Evolutionary conservation across 1,140 invertebrate species (phyloP).

Genomic region (Anadara kagoshimensis): DNA sequence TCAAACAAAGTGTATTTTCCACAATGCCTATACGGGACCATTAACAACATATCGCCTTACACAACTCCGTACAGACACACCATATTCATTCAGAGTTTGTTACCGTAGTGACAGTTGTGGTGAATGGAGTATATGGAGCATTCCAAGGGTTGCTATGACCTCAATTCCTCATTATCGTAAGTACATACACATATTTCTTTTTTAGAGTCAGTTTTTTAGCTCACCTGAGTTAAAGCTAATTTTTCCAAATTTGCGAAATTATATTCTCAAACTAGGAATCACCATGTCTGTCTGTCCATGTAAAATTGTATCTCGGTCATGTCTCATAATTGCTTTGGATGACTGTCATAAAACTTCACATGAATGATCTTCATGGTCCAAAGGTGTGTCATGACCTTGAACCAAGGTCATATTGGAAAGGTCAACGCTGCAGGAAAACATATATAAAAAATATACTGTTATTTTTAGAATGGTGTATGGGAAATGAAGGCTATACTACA

Average conservation of each 20-base stretch:
- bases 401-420: no score
- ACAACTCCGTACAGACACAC: constrained; percentile 54
- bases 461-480: constrained; percentile 60
- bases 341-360: no score
- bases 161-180: constrained; percentile 65
- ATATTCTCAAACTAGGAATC: no score
- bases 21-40: constrained; percentile 61
- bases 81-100: constrained; percentile 66
- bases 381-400: no score
- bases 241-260: no score
- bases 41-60: constrained; percentile 56
- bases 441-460: constrained; percentile 1
- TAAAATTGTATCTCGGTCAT: no score
- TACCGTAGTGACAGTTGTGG: constrained; percentile 53
- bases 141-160: constrained; percentile 57
- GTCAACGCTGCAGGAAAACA: no score
- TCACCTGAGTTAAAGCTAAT: background rate
- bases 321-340: no score
- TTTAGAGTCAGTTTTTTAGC: background rate
- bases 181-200: constrained; percentile 10
- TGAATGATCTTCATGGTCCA: no score
- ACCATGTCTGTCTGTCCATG: no score
- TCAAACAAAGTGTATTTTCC: constrained; percentile 54
- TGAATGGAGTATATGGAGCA: constrained; percentile 65
- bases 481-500: constrained; percentile 53